Evolutionary conservation across 1,140 invertebrate genomes (phyloP).

Genomic region (Leptopilina clavipes): DNA sequence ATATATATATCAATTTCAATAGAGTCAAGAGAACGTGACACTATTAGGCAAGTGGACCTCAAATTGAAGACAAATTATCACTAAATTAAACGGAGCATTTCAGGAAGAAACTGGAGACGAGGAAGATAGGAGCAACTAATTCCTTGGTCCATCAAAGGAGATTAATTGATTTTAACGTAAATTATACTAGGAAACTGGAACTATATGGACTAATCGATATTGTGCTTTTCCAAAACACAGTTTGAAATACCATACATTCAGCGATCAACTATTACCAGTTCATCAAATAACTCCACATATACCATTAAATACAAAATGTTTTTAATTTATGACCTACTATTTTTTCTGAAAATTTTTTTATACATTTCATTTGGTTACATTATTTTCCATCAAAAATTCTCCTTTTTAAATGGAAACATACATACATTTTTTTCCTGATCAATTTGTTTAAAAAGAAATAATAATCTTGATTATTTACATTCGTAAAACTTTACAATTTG

Average conservation of each 20-base stretch:
- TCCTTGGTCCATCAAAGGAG: background rate
- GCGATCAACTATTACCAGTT: slow-evolving; percentile 3
- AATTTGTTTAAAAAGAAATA: no score
- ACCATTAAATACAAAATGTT: background rate
- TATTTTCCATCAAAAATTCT: no score
- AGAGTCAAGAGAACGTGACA: no score
- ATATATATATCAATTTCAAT: no score
- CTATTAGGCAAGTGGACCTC: background rate
- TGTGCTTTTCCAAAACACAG: slow-evolving; percentile 3
- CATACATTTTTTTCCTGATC: no score
- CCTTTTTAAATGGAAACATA: no score
- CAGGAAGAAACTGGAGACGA: background rate
- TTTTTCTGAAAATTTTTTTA: background rate
- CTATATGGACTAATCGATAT: background rate
- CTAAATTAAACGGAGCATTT: background rate
- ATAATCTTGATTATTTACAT: no score
- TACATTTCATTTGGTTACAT: no score
- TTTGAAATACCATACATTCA: background rate
- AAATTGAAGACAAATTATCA: background rate
- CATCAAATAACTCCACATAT: slow-evolving; percentile 13
- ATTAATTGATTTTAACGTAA: slow-evolving; percentile 7
- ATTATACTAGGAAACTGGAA: background rate
- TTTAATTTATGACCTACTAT: background rate
- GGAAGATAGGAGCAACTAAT: background rate
- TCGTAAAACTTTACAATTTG: no score